These are phyloP conservation scores for Drosophila varians DNA, from an alignment of 1,140 invertebrate species.

Conservation along the genomic window DNA sequence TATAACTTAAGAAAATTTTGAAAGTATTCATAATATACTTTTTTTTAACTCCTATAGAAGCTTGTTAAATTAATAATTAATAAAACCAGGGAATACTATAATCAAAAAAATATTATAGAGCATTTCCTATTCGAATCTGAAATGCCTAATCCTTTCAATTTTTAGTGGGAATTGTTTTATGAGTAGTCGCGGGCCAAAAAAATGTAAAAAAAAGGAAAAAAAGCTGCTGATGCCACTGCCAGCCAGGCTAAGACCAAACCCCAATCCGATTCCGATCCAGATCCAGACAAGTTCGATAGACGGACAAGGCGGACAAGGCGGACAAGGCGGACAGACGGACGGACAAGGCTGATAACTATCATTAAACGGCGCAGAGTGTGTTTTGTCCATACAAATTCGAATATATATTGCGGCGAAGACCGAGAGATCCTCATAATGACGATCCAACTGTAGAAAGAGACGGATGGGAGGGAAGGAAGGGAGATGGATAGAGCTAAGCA, in stretches of 20 bases:
- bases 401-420: constrained; percentile 24
- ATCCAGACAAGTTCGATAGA: constrained; percentile 30
- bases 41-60: no score
- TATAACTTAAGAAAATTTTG: no score
- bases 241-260: constrained; percentile 22
- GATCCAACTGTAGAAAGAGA: constrained; percentile 2
- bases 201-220: neutral
- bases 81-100: no score
- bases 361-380: constrained; percentile 63
- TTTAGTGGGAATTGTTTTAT: constrained; percentile 45
- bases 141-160: neutral
- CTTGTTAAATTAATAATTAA: no score
- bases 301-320: constrained; percentile 21
- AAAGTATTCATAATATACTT: no score
- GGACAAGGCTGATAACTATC: constrained; percentile 70
- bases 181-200: constrained; percentile 54
- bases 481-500: constrained; percentile 15
- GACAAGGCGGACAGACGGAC: constrained; percentile 15
- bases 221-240: neutral
- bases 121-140: constrained; percentile 3
- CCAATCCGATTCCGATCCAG: neutral
- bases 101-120: no score
- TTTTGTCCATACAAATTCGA: constrained; percentile 35
- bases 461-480: neutral
- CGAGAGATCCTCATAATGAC: constrained; percentile 26